Evolutionary conservation across 2,888 invertebrate species (phyloP).

Genomic region (Corythucha ciliata): DNA sequence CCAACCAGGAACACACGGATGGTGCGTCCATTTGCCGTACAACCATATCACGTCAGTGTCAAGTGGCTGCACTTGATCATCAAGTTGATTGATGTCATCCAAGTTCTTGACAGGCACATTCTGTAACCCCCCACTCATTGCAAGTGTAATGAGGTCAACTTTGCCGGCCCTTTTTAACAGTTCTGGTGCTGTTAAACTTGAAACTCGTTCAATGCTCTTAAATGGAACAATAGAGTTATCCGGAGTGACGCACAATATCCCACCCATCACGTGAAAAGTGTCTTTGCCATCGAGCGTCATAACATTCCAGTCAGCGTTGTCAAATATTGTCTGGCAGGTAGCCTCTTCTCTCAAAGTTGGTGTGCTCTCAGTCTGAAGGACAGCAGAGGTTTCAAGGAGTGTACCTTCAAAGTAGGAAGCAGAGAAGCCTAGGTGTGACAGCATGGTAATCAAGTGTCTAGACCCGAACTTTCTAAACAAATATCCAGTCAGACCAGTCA

Average conservation of each 20-base stretch:
- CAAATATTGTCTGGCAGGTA: no score
- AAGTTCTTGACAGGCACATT: no score
- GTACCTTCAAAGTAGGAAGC: conserved; percentile 25
- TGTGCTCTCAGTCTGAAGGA: conserved; percentile 23
- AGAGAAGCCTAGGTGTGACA: conserved; percentile 22
- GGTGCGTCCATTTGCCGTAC: no score
- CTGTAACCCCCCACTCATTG: no score
- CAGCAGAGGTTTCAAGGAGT: conserved; percentile 25
- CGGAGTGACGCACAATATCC: neutral
- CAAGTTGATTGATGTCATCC: no score
- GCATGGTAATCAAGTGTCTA: conserved; percentile 17
- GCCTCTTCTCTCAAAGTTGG: neutral
- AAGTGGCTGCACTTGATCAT: no score
- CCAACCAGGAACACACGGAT: no score
- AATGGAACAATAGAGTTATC: neutral
- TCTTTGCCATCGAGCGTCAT: neutral
- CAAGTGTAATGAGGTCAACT: no score
- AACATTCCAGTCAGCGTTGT: conserved; percentile 2
- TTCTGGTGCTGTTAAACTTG: no score
- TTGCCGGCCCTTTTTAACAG: no score
- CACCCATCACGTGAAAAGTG: conserved; percentile 4
- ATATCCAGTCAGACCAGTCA: conserved; percentile 19
- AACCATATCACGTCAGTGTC: no score
- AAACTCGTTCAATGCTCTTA: no score
- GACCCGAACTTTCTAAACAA: conserved; percentile 28